Evolutionary conservation across 2,113 vertebrate species (phyloP), one percentile per base, ranked within the genome.

Genomic region (Neoarius graeffei): DNA sequence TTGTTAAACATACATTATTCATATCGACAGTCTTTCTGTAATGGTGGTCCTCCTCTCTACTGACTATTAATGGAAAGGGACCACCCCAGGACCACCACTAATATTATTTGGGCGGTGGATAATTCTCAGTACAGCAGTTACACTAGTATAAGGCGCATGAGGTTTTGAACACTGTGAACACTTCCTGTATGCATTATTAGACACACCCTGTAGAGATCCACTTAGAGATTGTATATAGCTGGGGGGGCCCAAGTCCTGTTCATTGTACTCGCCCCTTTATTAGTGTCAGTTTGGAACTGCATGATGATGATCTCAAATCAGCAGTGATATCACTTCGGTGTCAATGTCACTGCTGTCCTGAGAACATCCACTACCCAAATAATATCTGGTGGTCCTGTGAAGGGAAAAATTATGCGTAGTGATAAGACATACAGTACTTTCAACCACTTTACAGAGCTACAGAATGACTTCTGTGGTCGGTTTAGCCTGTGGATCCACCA

Each of bases 61-160:
- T 80, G 50, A 56, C 27, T 80, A 56, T 27, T 56, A 56, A 80
- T 17, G 7, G 52, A 77, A 52, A 77, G 50, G 23, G 74, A 19
- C 52, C 74, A 52, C 9, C 35, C 11, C 10, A 77, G 23, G 74
- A 77, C 74, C 13, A 1, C 14, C 25, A n/a, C 25, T 27, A 30
- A 80, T 57, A 30, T 52, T 42, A 42, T 35, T 82, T 25, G 19
- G 30, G 19, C 0, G 5, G 9, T 62, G 80, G 57, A 62, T n/a
- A 42, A 82, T 42, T 62, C 80, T 82, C 80, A 62, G 80, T 11
- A 82, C 57, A 82, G 80, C 80, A 60, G 30, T 82, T 62, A 60
- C 17, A 60, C 17, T 35, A 60, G 11, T 20, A 11, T 60, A 59
- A 35, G 27, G 27, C 11, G 1, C 56, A 42, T 23, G 80, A 82